These are phyloP conservation scores for Triplophysa tibetana DNA, from an alignment of 2,113 vertebrate genomes.

Conservation along the genomic window DNA sequence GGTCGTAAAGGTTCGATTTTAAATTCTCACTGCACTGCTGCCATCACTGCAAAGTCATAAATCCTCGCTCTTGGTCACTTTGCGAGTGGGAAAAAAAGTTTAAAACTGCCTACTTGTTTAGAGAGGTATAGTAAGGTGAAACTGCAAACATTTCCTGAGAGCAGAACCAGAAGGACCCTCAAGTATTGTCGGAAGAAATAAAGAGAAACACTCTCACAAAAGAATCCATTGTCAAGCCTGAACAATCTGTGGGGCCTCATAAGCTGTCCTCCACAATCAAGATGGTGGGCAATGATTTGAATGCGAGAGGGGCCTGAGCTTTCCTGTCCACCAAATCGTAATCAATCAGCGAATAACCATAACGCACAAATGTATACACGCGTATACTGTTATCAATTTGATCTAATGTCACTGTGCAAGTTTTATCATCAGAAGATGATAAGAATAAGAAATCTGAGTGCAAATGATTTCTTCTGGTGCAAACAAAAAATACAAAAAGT, in stretches of 20 bases:
- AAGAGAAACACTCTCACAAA: conserved; percentile 91
- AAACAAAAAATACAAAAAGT: not conserved
- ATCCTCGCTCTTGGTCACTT: conserved; percentile 17
- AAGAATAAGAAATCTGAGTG: not conserved
- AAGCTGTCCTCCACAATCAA: conserved; percentile 88
- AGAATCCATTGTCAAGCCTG: conserved; percentile 82
- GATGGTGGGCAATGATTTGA: conserved; percentile 86
- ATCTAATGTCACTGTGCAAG: not conserved
- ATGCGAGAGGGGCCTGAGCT: conserved; percentile 81
- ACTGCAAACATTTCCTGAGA: conserved; percentile 91
- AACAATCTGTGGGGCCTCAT: conserved; percentile 87
- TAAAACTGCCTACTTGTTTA: conserved; percentile 69
- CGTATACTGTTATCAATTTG: not conserved
- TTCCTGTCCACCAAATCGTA: conserved; percentile 74
- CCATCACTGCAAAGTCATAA: not conserved
- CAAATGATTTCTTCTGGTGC: not conserved
- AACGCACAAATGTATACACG: conserved; percentile 51
- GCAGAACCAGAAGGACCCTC: conserved; percentile 84
- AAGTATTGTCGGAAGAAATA: conserved; percentile 79
- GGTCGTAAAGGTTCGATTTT: not conserved
- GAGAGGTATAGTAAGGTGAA: conserved; percentile 81
- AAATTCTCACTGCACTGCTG: not conserved
- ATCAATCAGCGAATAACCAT: conserved; percentile 72
- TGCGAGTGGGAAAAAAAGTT: conserved; percentile 50
- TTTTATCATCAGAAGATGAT: not conserved